Conservation (phyloP, 2,888 invertebrate genomes). For the Gerris lacustris region DNA sequence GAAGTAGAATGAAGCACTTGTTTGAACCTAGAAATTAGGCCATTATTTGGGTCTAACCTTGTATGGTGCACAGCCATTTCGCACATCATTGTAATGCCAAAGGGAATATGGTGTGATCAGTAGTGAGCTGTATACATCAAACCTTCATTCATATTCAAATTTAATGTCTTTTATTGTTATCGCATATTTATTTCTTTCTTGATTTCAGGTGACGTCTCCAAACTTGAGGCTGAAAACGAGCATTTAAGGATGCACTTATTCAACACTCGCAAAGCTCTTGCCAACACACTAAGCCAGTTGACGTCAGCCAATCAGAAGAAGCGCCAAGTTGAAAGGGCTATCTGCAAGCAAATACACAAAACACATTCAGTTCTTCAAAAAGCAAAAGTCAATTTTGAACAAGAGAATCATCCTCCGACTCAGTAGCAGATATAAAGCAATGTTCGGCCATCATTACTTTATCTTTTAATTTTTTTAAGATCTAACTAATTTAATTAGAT, state of each 20-base stretch:
- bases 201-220: constrained; percentile 33
- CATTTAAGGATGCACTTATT: constrained; percentile 56
- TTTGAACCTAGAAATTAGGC: too few species aligned
- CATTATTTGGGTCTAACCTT: too few species aligned
- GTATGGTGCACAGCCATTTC: too few species aligned
- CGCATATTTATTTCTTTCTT: constrained; percentile 14
- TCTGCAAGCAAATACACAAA: constrained; percentile 66
- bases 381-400: constrained; percentile 54
- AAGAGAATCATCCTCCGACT: constrained; percentile 4
- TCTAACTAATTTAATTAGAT: too few species aligned
- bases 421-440: background rate
- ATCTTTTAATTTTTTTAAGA: too few species aligned
- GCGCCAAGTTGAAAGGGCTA: constrained; percentile 68
- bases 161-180: background rate
- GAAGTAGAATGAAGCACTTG: too few species aligned
- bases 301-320: constrained; percentile 66
- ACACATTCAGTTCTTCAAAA: constrained; percentile 63
- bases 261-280: constrained; percentile 58
- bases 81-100: too few species aligned
- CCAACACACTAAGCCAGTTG: constrained; percentile 62
- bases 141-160: background rate
- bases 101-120: too few species aligned
- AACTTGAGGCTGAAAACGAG: constrained; percentile 53
- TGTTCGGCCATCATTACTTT: too few species aligned
- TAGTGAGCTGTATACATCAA: too few species aligned